These are phyloP conservation scores for Nylanderia fulva DNA, from an alignment of 1,140 invertebrate genomes.

Conservation along the genomic window DNA sequence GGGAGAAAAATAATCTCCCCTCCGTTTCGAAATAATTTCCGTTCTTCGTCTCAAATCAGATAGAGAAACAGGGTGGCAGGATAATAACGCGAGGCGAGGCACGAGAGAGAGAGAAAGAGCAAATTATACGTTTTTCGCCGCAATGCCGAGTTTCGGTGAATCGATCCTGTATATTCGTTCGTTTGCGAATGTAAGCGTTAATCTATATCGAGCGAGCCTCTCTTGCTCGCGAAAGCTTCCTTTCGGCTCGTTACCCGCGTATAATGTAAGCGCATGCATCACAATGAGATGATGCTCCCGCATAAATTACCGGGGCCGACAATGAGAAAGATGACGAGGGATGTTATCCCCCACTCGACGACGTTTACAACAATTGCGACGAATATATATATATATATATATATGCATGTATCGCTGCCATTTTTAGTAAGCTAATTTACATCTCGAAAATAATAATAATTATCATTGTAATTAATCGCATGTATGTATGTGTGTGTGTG, in stretches of 20 bases:
- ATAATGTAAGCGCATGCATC: constrained; percentile 47
- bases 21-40: constrained; percentile 1
- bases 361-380: constrained; percentile 1
- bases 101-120: background rate
- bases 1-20: background rate
- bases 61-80: background rate
- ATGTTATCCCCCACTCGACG: background rate
- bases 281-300: constrained; percentile 19
- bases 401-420: too few species aligned
- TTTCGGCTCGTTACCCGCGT: constrained; percentile 50
- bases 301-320: constrained; percentile 54
- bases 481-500: too few species aligned
- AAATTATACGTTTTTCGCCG: constrained; percentile 50
- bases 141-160: constrained; percentile 62
- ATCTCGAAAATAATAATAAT: constrained; percentile 32
- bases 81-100: constrained; percentile 32
- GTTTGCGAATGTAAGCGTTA: background rate
- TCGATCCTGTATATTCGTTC: constrained; percentile 52
- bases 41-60: background rate
- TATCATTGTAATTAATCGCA: constrained; percentile 8
- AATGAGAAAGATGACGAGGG: constrained; percentile 27
- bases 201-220: background rate
- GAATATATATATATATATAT: background rate
- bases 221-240: constrained; percentile 23
- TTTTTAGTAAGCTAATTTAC: constrained; percentile 24